phyloP scores from a whole-genome alignment of 1,140 invertebrate species.

The Drosophila nigromelanica region DNA sequence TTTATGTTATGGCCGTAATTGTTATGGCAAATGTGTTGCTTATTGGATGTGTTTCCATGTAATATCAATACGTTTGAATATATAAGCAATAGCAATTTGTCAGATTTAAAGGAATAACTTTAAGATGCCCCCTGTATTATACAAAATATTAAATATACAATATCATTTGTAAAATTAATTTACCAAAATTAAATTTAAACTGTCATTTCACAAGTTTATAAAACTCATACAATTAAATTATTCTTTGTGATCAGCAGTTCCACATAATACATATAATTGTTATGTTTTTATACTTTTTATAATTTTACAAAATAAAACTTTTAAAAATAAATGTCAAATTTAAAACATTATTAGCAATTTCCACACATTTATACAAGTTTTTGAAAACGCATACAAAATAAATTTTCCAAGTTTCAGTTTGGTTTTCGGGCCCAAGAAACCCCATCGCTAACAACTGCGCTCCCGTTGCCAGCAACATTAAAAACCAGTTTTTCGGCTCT shows the following conservation, averaged over 20 bases:
- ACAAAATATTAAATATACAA: background rate
- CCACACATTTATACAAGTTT: no score
- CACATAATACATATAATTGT: no score
- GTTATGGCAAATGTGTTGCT: constrained; percentile 54
- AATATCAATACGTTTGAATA: constrained; percentile 9
- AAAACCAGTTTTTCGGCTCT: constrained; percentile 56
- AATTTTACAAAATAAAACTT: no score
- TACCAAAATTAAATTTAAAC: background rate
- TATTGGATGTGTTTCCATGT: constrained; percentile 5
- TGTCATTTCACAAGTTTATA: background rate
- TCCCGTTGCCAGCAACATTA: constrained; percentile 21
- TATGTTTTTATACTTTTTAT: no score
- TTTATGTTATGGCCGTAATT: constrained; percentile 78
- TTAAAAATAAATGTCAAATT: no score
- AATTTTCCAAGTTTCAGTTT: background rate
- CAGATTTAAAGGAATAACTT: background rate
- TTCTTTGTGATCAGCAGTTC: no score
- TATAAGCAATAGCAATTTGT: constrained; percentile 11
- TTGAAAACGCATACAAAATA: no score
- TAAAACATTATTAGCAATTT: no score
- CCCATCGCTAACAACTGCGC: constrained; percentile 26
- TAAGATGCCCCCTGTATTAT: background rate
- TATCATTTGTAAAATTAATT: background rate
- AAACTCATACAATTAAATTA: no score
- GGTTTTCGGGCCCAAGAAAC: constrained; percentile 24